These are phyloP conservation scores for Sciaenops ocellatus DNA, from an alignment of 2,797 vertebrate species.

Conservation along the genomic window DNA sequence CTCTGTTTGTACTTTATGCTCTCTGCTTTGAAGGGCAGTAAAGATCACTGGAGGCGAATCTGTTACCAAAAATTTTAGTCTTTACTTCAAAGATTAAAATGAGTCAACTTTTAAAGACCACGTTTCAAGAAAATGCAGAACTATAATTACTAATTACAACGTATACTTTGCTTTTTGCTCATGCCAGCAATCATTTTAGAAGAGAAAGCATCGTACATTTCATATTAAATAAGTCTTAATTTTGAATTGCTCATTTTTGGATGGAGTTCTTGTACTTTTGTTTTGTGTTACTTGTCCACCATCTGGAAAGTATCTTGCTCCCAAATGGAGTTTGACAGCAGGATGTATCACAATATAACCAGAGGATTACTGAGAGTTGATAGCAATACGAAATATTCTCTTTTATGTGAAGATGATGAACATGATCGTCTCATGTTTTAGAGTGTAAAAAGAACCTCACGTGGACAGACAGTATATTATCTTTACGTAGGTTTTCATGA, in stretches of 20 bases:
- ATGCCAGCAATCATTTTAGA: not conserved
- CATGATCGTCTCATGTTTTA: not conserved
- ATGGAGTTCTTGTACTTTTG: not conserved
- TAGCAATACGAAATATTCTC: not conserved
- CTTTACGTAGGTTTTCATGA: not conserved
- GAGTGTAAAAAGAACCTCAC: not conserved
- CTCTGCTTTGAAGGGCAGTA: too few species aligned
- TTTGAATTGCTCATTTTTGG: not conserved
- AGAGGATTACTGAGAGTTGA: conserved; percentile 5
- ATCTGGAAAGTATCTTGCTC: conserved; percentile 5
- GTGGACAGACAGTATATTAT: not conserved
- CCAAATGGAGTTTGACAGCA: conserved; percentile 3
- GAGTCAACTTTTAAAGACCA: not conserved
- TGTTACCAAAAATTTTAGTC: not conserved
- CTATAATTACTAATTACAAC: conserved; percentile 1
- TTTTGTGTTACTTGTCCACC: not conserved
- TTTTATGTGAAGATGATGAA: conserved; percentile 1
- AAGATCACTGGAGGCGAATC: not conserved
- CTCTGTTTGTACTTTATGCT: too few species aligned
- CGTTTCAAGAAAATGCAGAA: conserved; percentile 13
- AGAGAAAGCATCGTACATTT: conserved; percentile 2
- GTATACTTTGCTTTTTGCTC: not conserved
- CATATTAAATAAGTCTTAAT: not conserved
- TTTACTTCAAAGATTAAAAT: conserved; percentile 18
- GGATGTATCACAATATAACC: not conserved